Base-by-base conservation (phyloP, 1,140 invertebrate species). In the Zaprionus davidi region DNA sequence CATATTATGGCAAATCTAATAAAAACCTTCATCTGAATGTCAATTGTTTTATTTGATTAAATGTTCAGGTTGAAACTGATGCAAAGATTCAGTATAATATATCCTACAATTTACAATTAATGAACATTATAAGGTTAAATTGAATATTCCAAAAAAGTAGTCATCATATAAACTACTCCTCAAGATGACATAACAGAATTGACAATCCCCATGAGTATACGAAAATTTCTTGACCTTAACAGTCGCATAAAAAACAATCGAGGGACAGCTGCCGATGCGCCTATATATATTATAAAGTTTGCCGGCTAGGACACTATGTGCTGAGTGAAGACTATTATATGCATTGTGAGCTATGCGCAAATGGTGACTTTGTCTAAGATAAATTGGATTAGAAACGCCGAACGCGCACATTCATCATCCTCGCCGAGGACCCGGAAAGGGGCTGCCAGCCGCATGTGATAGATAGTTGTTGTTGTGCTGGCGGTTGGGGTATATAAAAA, bases 331-430 rank as follows among this genome's bases (percentile, higher is more conserved):
- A 55, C 63, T 67, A 87, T 87, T 82, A 79, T 79, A 74, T 82
- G 65, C 79, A 76, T 79, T 82, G 75, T 80, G 31, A 71, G 34
- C 51, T 46, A 49, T 65, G 64, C 57, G 53, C 36, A 34, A 49
- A 78, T 57, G 72, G 49, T 90, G 85, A 88, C 85, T 88, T 90
- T 90, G 81, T 90, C 79, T 85, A 85, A 88, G 70, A 88, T 90
- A 82, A 88, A 88, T 88, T 88, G 85, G 81, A 88, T 88, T 88
- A 88, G 85, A 82, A 71, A 90, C 85, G 86, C 75, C 78, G 80
- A 88, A 77, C 81, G 79, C 82, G 85, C 85, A 81, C 85, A 88
- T 88, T 88, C 85, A 90, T 88, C 85, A 88, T 85, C 59, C 46
- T 22, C 3, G 46, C 63, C 31, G 36, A 38, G 28, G 68, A 11